Evolutionary conservation across 2,113 vertebrate genomes (phyloP).

Genomic region (Aphyosemion australe): DNA sequence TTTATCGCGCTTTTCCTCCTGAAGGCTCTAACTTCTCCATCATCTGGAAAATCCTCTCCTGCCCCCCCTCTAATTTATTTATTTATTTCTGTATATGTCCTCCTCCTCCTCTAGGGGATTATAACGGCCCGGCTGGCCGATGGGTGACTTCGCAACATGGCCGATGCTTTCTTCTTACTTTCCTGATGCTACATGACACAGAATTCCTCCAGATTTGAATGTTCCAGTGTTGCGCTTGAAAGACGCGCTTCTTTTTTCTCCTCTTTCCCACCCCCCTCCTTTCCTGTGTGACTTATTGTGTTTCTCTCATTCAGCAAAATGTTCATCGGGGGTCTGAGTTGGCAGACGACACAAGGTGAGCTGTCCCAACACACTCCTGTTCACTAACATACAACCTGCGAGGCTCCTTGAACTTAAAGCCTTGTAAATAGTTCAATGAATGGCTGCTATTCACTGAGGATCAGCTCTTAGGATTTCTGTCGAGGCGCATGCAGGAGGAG

Average conservation of each 20-base stretch:
- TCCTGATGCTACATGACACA: slow-evolving; percentile 60
- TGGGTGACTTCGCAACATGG: slow-evolving; percentile 81
- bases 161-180: slow-evolving; percentile 80
- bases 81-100: background rate
- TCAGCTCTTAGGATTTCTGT: slow-evolving; percentile 60
- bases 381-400: slow-evolving; percentile 6
- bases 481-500: slow-evolving; percentile 52
- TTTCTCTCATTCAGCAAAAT: slow-evolving; percentile 89
- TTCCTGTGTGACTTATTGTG: slow-evolving; percentile 61
- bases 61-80: slow-evolving; percentile 1
- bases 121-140: slow-evolving; percentile 79
- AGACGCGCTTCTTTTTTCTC: slow-evolving; percentile 20
- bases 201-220: slow-evolving; percentile 1
- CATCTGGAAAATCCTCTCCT: slow-evolving; percentile 52
- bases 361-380: slow-evolving; percentile 57
- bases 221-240: slow-evolving; percentile 18
- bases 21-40: slow-evolving; percentile 73
- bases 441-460: slow-evolving; percentile 64
- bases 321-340: slow-evolving; percentile 96
- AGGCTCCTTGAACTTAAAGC: slow-evolving; percentile 34
- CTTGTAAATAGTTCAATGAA: slow-evolving; percentile 58
- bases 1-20: slow-evolving; percentile 49
- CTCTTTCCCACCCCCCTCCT: background rate
- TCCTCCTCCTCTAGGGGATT: slow-evolving; percentile 68
- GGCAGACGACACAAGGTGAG: slow-evolving; percentile 98